Evolutionary conservation across 2,888 invertebrate species (phyloP).

Genomic region (Cenopis cana): DNA sequence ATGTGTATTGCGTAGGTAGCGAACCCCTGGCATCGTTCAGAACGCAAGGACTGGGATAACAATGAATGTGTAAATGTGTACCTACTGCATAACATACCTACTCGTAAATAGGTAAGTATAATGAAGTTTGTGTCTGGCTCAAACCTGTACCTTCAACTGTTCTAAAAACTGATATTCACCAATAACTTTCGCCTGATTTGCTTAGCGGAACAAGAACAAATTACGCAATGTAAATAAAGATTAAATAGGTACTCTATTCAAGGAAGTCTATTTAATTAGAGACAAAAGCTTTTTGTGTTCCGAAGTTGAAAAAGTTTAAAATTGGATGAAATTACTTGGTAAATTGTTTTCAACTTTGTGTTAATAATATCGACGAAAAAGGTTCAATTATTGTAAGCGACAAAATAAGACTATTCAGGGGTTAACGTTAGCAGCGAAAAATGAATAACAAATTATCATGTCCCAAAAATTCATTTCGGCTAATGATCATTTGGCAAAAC

Average conservation of each 20-base stretch:
- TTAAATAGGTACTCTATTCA: conserved; percentile 35
- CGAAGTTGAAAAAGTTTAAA: conserved; percentile 43
- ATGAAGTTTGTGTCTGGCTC: background rate
- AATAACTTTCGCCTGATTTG: conserved; percentile 21
- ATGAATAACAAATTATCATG: too few species aligned
- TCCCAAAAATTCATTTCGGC: too few species aligned
- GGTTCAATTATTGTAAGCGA: too few species aligned
- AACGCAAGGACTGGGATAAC: too few species aligned
- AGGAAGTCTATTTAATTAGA: conserved; percentile 45
- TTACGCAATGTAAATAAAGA: conserved; percentile 40
- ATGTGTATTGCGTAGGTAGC: too few species aligned
- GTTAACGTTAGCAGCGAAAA: too few species aligned
- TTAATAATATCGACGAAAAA: conserved; percentile 6
- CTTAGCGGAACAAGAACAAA: conserved; percentile 27
- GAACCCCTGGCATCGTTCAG: too few species aligned
- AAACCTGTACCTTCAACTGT: background rate
- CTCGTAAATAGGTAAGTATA: too few species aligned
- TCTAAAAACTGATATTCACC: background rate
- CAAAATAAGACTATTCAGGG: too few species aligned
- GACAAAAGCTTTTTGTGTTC: conserved; percentile 46
- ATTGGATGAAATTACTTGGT: conserved; percentile 39
- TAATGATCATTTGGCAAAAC: too few species aligned
- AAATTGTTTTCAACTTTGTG: conserved; percentile 39
- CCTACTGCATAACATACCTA: too few species aligned
- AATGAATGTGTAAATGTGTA: too few species aligned